Evolutionary conservation across 2,113 vertebrate species (phyloP).

Genomic region (Ophiodon elongatus): DNA sequence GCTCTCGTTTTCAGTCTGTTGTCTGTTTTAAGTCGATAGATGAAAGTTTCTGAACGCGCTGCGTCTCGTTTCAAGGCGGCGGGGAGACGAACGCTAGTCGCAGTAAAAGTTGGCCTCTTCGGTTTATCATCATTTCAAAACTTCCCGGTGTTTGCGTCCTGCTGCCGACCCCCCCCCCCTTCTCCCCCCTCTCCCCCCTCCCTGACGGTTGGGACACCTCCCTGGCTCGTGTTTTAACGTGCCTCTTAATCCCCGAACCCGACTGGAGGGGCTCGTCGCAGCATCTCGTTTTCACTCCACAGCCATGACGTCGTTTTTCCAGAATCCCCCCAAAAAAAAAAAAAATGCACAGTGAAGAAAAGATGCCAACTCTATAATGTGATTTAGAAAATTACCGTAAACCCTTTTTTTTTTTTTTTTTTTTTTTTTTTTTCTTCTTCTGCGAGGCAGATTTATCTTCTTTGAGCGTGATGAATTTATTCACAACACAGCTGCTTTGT

Average conservation of each 20-base stretch:
- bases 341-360: constrained; percentile 21
- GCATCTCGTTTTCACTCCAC: constrained; percentile 4
- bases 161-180: constrained; percentile 30
- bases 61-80: neutral
- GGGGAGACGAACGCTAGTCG: neutral
- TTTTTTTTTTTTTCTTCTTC: too few species aligned
- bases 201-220: constrained; percentile 34
- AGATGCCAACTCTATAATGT: constrained; percentile 42
- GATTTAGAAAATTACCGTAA: neutral
- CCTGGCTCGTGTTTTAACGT: constrained; percentile 72
- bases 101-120: constrained; percentile 21
- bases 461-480: constrained; percentile 29
- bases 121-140: constrained; percentile 1
- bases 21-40: constrained; percentile 62
- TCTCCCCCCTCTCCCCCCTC: too few species aligned
- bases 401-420: too few species aligned
- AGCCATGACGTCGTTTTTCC: constrained; percentile 41
- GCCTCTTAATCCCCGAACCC: constrained; percentile 72
- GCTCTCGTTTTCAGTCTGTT: constrained; percentile 24
- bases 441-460: constrained; percentile 42
- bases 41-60: constrained; percentile 6
- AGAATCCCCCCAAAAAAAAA: too few species aligned
- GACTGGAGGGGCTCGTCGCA: constrained; percentile 1
- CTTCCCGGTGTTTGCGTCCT: neutral
- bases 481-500: constrained; percentile 54